phyloP scores from a whole-genome alignment of 2,113 vertebrate species.

The Lynx canadensis region DNA sequence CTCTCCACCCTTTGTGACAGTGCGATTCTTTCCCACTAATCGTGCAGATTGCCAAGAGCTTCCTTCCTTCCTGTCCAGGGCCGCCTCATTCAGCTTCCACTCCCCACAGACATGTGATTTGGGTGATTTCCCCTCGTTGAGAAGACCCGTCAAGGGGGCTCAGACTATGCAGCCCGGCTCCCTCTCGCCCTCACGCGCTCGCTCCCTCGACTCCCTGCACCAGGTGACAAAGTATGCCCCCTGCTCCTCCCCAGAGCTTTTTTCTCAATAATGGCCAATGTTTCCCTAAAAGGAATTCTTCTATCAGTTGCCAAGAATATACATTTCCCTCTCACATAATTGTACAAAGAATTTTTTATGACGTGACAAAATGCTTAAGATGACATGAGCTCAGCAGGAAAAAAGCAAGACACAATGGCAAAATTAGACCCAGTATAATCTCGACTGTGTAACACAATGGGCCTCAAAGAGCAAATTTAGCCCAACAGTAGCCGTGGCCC shows the following conservation, averaged over 20 bases:
- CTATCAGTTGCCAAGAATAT: slow-evolving; percentile 73
- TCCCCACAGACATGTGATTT: neutral
- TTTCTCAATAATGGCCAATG: slow-evolving; percentile 7
- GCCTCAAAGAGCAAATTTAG: neutral
- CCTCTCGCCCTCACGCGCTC: neutral
- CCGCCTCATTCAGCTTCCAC: neutral
- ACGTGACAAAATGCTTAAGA: slow-evolving; percentile 72
- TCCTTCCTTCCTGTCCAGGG: neutral
- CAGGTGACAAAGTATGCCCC: neutral
- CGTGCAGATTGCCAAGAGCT: neutral
- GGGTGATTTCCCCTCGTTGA: rapidly evolving
- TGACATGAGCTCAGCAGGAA: slow-evolving; percentile 50
- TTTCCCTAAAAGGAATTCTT: slow-evolving; percentile 71
- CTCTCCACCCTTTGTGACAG: neutral
- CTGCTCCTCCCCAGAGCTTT: neutral
- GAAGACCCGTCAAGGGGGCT: neutral
- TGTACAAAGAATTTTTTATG: slow-evolving; percentile 40
- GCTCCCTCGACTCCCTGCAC: neutral
- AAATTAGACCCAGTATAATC: neutral
- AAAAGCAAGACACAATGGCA: neutral
- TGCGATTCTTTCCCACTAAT: neutral
- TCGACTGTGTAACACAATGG: neutral
- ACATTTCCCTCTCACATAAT: neutral
- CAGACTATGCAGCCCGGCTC: rapidly evolving
- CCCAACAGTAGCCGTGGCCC: no score